Conservation (phyloP, 2,113 vertebrate species). For the Grammomys surdaster region DNA sequence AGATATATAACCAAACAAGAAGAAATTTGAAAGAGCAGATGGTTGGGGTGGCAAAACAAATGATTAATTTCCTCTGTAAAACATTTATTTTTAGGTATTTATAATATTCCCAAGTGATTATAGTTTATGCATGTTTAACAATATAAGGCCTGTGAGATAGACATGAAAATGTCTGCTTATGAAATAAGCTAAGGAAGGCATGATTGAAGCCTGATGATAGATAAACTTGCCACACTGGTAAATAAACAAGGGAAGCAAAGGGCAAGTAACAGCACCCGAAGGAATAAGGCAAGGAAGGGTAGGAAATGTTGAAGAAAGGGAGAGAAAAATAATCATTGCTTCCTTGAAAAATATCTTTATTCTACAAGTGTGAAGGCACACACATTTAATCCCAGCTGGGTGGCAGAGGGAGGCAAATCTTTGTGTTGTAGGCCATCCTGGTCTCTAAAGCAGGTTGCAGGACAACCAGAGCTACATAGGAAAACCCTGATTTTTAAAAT, state of each 20-base stretch:
- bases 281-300: not conserved
- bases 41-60: slow-evolving; percentile 13
- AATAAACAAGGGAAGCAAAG: not conserved
- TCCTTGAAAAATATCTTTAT: slow-evolving; percentile 13
- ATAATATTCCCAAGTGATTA: slow-evolving; percentile 28
- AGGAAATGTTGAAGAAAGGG: not conserved
- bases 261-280: not conserved
- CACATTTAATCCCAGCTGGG: not conserved
- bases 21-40: not conserved
- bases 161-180: not conserved
- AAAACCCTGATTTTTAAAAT: not conserved
- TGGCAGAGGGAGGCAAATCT: not conserved
- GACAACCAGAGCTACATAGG: not conserved
- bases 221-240: not conserved
- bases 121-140: slow-evolving; percentile 10
- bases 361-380: not conserved
- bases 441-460: not conserved
- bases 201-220: not conserved
- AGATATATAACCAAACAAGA: not conserved
- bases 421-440: not conserved
- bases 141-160: not conserved
- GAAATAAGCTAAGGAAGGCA: slow-evolving; percentile 28
- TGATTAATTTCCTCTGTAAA: slow-evolving; percentile 30
- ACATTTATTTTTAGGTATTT: not conserved
- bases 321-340: not conserved